Percentiles rank a stretch among this genome's conserved stretches.
These are phyloP conservation scores for Atethmia centrago DNA, from an alignment of 2,888 invertebrate genomes.

Conservation along the genomic window DNA sequence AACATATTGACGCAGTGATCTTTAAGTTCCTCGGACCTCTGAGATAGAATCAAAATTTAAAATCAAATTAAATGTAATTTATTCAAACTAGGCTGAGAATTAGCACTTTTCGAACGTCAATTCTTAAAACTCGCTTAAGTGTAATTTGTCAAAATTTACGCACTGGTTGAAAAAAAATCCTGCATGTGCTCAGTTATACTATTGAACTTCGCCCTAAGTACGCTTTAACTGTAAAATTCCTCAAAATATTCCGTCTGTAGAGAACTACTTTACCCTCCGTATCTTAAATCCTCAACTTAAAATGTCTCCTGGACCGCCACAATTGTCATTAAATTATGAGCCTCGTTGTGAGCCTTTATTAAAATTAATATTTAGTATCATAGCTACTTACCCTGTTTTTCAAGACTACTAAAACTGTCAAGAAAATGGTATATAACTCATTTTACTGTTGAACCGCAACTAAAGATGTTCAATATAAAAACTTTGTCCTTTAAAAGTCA, in stretches of 20 bases:
- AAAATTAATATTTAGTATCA: slow-evolving; percentile 3
- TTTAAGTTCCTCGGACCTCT: not conserved
- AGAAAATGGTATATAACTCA: slow-evolving; percentile 24
- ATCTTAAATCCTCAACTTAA: not conserved
- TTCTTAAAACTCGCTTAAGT: too few species aligned
- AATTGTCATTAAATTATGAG: not conserved
- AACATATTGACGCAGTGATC: slow-evolving; percentile 7
- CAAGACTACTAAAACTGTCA: slow-evolving; percentile 29
- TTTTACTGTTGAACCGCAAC: slow-evolving; percentile 11
- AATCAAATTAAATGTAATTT: too few species aligned
- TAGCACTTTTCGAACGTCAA: too few species aligned
- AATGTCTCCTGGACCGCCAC: not conserved
- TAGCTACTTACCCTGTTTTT: not conserved
- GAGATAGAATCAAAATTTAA: too few species aligned
- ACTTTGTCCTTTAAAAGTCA: slow-evolving; percentile 25
- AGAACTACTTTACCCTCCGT: too few species aligned
- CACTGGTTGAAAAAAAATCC: too few species aligned
- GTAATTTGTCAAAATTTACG: too few species aligned
- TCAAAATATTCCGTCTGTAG: too few species aligned
- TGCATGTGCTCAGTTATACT: too few species aligned
- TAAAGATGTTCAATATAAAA: slow-evolving; percentile 35
- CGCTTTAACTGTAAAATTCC: too few species aligned
- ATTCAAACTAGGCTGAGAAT: too few species aligned
- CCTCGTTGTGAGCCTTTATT: slow-evolving; percentile 9
- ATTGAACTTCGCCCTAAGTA: too few species aligned